A percentile compares a stretch with the other conserved stretches of the same genome.
Conservation (phyloP, 2,113 vertebrate genomes). For the Tonatia bakeri region DNA sequence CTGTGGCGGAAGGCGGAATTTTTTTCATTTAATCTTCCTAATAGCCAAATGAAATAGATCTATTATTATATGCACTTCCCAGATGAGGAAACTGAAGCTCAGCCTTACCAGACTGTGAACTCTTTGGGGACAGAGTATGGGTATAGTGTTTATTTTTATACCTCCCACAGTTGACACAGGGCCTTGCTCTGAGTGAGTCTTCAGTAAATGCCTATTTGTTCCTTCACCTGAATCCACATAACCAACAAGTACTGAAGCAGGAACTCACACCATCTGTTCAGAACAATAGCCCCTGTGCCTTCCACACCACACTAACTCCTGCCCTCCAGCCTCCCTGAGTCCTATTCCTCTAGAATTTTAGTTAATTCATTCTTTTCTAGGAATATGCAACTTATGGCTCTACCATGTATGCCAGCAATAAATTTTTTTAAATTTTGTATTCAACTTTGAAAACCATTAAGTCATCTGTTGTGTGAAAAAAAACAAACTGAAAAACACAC, state of each 20-base stretch:
- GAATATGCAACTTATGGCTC: neutral
- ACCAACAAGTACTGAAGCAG: neutral
- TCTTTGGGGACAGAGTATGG: neutral
- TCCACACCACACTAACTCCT: neutral
- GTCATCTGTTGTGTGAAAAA: constrained; percentile 47
- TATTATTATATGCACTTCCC: neutral
- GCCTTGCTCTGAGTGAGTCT: neutral
- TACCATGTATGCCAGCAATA: neutral
- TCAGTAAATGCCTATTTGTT: neutral
- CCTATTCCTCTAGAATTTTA: neutral
- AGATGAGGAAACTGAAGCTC: neutral
- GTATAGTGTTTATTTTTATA: neutral
- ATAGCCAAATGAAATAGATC: neutral
- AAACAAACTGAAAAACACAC: neutral
- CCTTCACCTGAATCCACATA: neutral
- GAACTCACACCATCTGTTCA: neutral
- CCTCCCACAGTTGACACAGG: neutral
- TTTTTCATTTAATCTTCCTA: neutral
- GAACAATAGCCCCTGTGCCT: neutral
- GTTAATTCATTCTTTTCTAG: neutral
- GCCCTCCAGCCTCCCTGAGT: neutral
- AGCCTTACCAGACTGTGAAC: neutral
- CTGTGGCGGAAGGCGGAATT: neutral
- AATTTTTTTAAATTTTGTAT: neutral
- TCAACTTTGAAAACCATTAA: constrained; percentile 22